Evolutionary conservation across 2,113 vertebrate species (phyloP).

Genomic region (Oceanodroma tethys): DNA sequence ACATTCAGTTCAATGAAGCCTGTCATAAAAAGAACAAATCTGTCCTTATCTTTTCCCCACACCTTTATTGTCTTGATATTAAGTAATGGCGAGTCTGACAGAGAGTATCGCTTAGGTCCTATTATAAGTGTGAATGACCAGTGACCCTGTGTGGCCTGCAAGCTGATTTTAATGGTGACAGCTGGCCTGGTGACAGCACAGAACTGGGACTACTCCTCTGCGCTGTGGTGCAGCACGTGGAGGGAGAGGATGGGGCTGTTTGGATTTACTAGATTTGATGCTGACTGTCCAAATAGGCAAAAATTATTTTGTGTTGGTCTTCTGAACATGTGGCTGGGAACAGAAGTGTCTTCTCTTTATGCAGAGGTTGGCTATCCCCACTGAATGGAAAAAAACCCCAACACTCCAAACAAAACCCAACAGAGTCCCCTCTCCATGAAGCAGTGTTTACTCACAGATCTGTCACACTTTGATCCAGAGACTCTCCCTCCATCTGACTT

Average conservation of each 20-base stretch:
- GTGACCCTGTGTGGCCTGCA: not conserved
- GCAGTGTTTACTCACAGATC: constrained; percentile 80
- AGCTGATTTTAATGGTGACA: not conserved
- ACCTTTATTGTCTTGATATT: not conserved
- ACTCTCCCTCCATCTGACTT: constrained; percentile 74
- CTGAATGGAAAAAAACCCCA: not conserved
- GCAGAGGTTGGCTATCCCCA: not conserved
- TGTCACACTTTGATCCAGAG: constrained; percentile 70
- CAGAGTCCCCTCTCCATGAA: not conserved
- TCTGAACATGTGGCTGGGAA: not conserved
- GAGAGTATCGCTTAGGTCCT: not conserved
- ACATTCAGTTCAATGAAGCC: not conserved
- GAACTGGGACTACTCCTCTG: not conserved
- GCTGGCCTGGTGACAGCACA: not conserved
- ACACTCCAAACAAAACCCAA: not conserved
- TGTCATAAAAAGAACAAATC: not conserved
- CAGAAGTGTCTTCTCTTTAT: not conserved
- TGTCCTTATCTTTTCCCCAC: not conserved
- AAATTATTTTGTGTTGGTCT: not conserved
- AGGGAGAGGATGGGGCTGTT: not conserved
- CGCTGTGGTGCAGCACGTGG: not conserved
- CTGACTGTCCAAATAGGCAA: not conserved
- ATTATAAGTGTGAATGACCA: not conserved
- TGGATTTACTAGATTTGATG: not conserved
- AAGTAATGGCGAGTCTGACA: not conserved